Percentiles rank a stretch among this genome's conserved stretches.
Conservation (phyloP, 1,140 invertebrate genomes). For the Sarcophaga peregrina region DNA sequence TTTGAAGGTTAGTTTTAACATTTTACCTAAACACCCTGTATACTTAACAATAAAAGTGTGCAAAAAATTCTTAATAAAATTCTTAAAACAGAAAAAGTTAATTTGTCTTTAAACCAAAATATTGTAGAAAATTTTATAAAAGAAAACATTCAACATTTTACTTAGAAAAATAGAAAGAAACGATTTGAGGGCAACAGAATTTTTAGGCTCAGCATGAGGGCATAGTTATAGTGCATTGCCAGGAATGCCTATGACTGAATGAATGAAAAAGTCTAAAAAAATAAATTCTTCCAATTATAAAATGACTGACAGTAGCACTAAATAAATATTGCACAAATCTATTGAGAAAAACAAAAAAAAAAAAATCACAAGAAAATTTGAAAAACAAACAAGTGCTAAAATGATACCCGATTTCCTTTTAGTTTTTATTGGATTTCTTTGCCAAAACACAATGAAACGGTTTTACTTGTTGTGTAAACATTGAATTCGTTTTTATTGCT, state of each 20-base stretch:
- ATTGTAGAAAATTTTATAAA: neutral
- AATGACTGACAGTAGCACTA: slow-evolving; percentile 34
- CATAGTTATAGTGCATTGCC: neutral
- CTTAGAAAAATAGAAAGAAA: neutral
- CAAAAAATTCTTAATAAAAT: too few relatives aligned
- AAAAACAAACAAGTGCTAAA: slow-evolving; percentile 36
- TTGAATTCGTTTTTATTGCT: too few relatives aligned
- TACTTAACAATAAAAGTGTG: too few relatives aligned
- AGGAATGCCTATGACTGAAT: neutral
- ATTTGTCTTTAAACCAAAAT: neutral
- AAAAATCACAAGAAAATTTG: neutral
- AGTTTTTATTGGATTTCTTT: too few relatives aligned
- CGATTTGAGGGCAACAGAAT: slow-evolving; percentile 2
- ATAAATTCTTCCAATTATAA: neutral
- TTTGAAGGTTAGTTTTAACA: too few relatives aligned
- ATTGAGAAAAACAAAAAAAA: too few relatives aligned
- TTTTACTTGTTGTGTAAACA: slow-evolving; percentile 32
- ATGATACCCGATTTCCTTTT: neutral
- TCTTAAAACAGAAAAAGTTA: neutral
- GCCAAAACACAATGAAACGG: slow-evolving; percentile 18
- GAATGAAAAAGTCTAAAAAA: neutral
- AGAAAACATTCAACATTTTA: neutral
- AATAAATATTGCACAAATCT: slow-evolving; percentile 27
- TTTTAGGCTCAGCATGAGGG: slow-evolving; percentile 9
- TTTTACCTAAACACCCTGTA: too few relatives aligned